These are phyloP conservation scores for Xiphophorus maculatus DNA, from an alignment of 2,113 vertebrate genomes.

Conservation along the genomic window DNA sequence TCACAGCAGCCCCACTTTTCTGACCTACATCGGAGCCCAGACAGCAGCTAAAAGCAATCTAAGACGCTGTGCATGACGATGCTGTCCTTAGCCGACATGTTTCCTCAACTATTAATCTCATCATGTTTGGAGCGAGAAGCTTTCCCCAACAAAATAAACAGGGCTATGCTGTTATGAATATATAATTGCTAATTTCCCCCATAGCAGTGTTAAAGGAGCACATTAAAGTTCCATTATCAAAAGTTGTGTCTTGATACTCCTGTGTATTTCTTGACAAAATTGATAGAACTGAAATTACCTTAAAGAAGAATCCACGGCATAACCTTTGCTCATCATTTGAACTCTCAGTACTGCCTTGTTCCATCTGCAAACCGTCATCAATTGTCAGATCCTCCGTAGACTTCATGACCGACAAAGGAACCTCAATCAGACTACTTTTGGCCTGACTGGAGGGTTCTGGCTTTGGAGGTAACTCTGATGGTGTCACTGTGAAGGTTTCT, in stretches of 20 bases:
- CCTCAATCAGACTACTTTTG: slow-evolving; percentile 91
- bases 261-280: background rate
- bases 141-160: slow-evolving; percentile 24
- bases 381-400: slow-evolving; percentile 80
- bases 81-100: slow-evolving; percentile 20
- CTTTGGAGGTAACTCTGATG: slow-evolving; percentile 80
- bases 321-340: slow-evolving; percentile 90
- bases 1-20: slow-evolving; percentile 74
- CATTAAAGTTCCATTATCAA: background rate
- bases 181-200: background rate
- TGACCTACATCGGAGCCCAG: slow-evolving; percentile 76
- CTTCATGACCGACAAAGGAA: slow-evolving; percentile 90
- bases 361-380: slow-evolving; percentile 81
- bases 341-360: slow-evolving; percentile 79
- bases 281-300: slow-evolving; percentile 77
- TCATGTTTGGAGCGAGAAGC: slow-evolving; percentile 8
- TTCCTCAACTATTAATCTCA: slow-evolving; percentile 42
- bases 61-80: slow-evolving; percentile 19
- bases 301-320: slow-evolving; percentile 97
- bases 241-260: background rate
- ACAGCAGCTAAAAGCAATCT: slow-evolving; percentile 44
- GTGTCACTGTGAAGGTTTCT: slow-evolving; percentile 86
- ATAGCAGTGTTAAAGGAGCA: background rate
- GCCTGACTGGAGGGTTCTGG: slow-evolving; percentile 62
- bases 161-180: slow-evolving; percentile 7